phyloP scores from a whole-genome alignment of 2,797 vertebrate species.

The Chromis chromis region DNA sequence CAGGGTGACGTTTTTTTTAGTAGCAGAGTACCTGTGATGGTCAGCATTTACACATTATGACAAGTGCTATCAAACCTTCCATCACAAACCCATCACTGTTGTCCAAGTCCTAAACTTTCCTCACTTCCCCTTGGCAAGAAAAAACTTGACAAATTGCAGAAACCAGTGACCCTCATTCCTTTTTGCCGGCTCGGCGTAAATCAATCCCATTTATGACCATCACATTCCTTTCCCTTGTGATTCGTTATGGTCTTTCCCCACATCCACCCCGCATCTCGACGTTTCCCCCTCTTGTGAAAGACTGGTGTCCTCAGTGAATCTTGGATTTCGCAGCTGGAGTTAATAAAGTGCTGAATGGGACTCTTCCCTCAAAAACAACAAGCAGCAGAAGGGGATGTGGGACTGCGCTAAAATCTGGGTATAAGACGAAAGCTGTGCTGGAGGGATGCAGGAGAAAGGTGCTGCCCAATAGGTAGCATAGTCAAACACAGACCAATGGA shows the following conservation, averaged over 20 bases:
- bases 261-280: conserved; percentile 32
- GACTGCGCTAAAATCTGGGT: conserved; percentile 21
- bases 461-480: conserved; percentile 14
- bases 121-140: conserved; percentile 16
- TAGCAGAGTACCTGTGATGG: neutral
- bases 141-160: conserved; percentile 45
- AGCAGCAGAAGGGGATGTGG: conserved; percentile 41
- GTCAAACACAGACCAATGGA: neutral
- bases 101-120: conserved; percentile 30
- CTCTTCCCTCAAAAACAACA: conserved; percentile 66
- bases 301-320: conserved; percentile 43
- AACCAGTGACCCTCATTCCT: conserved; percentile 42
- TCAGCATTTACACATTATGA: conserved; percentile 19
- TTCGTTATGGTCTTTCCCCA: conserved; percentile 57
- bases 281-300: conserved; percentile 56
- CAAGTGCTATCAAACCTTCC: conserved; percentile 28
- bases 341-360: conserved; percentile 69
- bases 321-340: conserved; percentile 77
- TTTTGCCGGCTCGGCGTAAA: conserved; percentile 51
- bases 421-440: conserved; percentile 10
- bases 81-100: conserved; percentile 10
- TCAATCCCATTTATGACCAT: conserved; percentile 60
- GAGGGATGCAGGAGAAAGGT: conserved; percentile 7
- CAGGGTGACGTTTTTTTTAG: conserved; percentile 26
- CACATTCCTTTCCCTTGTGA: conserved; percentile 63